Base-by-base conservation (phyloP, 1,140 invertebrate species). In the Ceratina australensis region DNA sequence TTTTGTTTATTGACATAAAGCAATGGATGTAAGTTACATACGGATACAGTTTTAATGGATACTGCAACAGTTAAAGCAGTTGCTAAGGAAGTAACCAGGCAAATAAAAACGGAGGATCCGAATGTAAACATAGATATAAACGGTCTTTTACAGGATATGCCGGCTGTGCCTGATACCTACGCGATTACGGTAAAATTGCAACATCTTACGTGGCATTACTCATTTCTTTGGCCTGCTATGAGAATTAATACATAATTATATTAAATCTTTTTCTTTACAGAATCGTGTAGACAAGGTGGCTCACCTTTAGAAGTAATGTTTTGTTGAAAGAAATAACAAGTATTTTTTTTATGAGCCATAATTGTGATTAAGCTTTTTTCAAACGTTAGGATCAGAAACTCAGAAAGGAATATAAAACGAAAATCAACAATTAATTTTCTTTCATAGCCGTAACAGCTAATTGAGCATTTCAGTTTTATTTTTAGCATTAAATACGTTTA, bases 1-100 rank as follows among this genome's bases (percentile, higher is more conserved):
- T 42, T 42, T 42, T 42, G 33, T 42, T 5, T 42, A 10, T 42
- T 42, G 10, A 42, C 8, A 42, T 42, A 42, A 42, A 42, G 33
- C 7, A 3, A 3, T 42, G 33, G 33, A 42, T 42, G 33, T 42
- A 5, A 3, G 33, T 3, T 2, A 10, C 33, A 42, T 10, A 42
- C 5, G 5, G 33, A 42, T 10, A 2, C 54, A 18, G 18, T 3
- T 54, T 54, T n/a, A 57, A 57, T 22, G 10, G 18, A 57, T 3
- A 4, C 88, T 12, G 79, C 87, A 56, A 88, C 91, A 71, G 93
- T 94, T 79, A 80, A 87, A 67, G 85, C 86, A 81, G 91, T 92
- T 22, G 93, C 91, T 0, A 24, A 90, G 33, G 82, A 88, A 65
- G 91, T 92, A 0, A 87, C 88, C 18, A 78, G 88, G 59, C 85